These are phyloP conservation scores for Artibeus lituratus DNA, from an alignment of 2,797 vertebrate species.

Conservation along the genomic window DNA sequence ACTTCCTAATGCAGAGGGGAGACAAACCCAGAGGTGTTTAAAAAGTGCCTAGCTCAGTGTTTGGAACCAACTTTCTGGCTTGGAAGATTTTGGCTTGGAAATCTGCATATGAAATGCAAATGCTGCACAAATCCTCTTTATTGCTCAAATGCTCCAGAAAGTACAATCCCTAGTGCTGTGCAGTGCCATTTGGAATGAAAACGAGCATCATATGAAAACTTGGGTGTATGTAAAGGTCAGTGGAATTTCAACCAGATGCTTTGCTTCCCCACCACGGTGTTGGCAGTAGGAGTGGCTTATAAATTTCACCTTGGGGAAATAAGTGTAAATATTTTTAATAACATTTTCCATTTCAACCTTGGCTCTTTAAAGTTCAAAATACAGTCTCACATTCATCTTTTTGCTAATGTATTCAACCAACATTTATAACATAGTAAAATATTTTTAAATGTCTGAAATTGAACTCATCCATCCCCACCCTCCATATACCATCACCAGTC, in stretches of 20 bases:
- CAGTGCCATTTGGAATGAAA: conserved; percentile 70
- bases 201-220: conserved; percentile 55
- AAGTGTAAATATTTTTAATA: conserved; percentile 67
- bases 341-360: conserved; percentile 35
- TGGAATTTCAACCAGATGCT: conserved; percentile 67
- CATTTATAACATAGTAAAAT: not conserved
- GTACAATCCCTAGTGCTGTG: conserved; percentile 48
- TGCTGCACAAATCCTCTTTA: conserved; percentile 69
- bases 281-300: conserved; percentile 24
- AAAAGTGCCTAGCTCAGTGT: conserved; percentile 60
- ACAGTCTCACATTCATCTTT: not conserved
- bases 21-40: conserved; percentile 2
- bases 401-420: not conserved
- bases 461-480: not conserved
- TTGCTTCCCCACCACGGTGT: conserved; percentile 9
- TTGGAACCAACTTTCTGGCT: conserved; percentile 31
- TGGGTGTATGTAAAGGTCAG: conserved; percentile 70
- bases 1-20: not conserved
- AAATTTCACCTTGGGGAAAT: conserved; percentile 48
- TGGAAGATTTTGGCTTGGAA: conserved; percentile 36
- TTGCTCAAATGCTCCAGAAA: conserved; percentile 64
- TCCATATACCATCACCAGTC: no score
- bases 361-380: conserved; percentile 58
- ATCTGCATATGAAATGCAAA: conserved; percentile 51
- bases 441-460: not conserved